Evolutionary conservation across 1,140 invertebrate species (phyloP).

Genomic region (Tachypleus tridentatus): DNA sequence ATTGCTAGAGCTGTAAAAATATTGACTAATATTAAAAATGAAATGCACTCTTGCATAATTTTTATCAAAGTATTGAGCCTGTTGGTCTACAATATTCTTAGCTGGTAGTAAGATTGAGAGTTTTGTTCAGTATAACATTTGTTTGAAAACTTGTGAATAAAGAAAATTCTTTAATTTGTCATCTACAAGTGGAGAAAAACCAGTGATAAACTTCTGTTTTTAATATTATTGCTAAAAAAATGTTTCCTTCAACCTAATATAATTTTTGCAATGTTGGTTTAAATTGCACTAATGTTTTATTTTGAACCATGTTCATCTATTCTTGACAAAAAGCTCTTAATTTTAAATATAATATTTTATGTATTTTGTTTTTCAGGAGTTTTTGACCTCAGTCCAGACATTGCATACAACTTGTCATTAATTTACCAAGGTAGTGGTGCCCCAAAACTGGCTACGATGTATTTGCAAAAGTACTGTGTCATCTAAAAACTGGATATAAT

Average conservation of each 20-base stretch:
- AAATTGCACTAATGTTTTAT: not conserved
- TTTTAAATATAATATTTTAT: constrained; percentile 1
- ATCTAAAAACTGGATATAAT: constrained; percentile 34
- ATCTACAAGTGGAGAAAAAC: not conserved
- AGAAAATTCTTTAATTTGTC: no score
- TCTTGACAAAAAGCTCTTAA: constrained; percentile 3
- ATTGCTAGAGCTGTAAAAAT: no score
- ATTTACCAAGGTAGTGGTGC: constrained; percentile 64
- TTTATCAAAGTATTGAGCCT: no score
- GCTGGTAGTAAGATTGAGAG: no score
- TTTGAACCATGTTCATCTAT: not conserved
- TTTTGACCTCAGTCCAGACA: constrained; percentile 60
- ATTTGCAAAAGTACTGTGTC: constrained; percentile 56
- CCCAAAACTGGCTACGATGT: constrained; percentile 53
- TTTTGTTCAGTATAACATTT: no score
- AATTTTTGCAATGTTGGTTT: not conserved
- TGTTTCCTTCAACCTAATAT: not conserved
- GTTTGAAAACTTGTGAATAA: no score
- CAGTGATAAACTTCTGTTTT: not conserved
- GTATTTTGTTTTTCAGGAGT: constrained; percentile 25
- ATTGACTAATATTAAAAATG: no score
- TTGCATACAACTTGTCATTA: constrained; percentile 71
- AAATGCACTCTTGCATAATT: no score
- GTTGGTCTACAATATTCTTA: no score
- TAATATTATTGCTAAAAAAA: not conserved